Evolutionary conservation across 2,888 invertebrate genomes (phyloP).

Genomic region (Isotomurus palustris): DNA sequence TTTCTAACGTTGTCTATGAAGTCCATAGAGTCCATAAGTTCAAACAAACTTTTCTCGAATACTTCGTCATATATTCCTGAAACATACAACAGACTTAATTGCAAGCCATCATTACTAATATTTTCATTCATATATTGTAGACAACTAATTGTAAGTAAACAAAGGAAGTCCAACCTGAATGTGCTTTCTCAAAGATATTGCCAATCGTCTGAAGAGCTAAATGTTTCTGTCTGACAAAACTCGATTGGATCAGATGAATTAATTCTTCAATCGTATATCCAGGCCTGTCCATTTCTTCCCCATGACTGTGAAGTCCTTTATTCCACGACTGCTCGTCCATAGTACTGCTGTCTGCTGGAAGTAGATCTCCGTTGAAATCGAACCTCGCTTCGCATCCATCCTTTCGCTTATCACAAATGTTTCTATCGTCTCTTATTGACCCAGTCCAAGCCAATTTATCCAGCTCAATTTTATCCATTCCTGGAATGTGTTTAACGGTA

Average conservation of each 20-base stretch:
- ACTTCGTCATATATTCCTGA: conserved; percentile 37
- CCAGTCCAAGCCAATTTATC: conserved; percentile 88
- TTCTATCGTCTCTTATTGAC: conserved; percentile 51
- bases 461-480: conserved; percentile 79
- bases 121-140: too few relatives aligned
- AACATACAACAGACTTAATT: background rate
- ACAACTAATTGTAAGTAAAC: background rate
- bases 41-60: conserved; percentile 31
- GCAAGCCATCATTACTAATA: background rate
- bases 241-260: conserved; percentile 65
- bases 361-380: conserved; percentile 63
- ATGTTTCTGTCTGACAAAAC: conserved; percentile 76
- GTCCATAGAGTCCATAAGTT: conserved; percentile 33
- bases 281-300: conserved; percentile 82
- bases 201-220: conserved; percentile 74
- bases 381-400: conserved; percentile 54
- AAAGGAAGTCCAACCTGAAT: conserved; percentile 29
- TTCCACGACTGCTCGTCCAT: conserved; percentile 50
- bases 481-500: conserved; percentile 67
- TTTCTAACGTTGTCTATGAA: conserved; percentile 33
- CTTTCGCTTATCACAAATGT: background rate
- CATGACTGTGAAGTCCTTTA: conserved; percentile 80
- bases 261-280: conserved; percentile 88
- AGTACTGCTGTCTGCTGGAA: background rate
- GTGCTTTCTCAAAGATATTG: conserved; percentile 59